These are phyloP conservation scores for Argyra leucocephala DNA, from an alignment of 2,888 invertebrate genomes.

Conservation along the genomic window DNA sequence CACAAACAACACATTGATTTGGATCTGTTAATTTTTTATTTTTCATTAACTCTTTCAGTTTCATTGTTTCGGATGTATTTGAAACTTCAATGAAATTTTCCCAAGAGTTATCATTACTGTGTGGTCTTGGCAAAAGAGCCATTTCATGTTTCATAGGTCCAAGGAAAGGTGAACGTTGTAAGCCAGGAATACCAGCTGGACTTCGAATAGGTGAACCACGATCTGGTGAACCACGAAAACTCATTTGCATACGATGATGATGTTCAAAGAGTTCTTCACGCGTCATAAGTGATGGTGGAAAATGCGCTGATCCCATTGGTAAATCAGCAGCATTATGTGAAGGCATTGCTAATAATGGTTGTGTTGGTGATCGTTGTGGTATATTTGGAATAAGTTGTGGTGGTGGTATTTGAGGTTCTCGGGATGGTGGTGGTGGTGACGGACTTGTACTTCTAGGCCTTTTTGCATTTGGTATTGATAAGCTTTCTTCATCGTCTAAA, in stretches of 20 bases:
- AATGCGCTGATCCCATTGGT: constrained; percentile 46
- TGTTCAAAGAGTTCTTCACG: constrained; percentile 39
- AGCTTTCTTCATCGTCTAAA: constrained; percentile 23
- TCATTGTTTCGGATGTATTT: constrained; percentile 83
- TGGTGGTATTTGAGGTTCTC: constrained; percentile 33
- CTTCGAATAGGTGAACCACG: constrained; percentile 40
- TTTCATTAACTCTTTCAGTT: constrained; percentile 93
- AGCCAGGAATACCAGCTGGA: constrained; percentile 39
- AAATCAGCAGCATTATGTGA: constrained; percentile 46
- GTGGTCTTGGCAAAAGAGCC: constrained; percentile 60
- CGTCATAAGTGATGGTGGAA: constrained; percentile 34
- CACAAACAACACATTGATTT: constrained; percentile 97
- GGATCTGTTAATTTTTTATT: constrained; percentile 94
- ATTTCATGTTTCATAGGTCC: constrained; percentile 43
- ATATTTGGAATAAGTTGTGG: constrained; percentile 31
- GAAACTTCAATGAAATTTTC: constrained; percentile 90
- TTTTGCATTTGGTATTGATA: background rate
- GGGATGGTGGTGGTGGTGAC: constrained; percentile 27
- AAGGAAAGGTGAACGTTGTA: constrained; percentile 38
- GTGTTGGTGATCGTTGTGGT: constrained; percentile 42
- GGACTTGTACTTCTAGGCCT: constrained; percentile 13
- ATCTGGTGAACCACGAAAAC: constrained; percentile 32
- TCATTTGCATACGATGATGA: constrained; percentile 22
- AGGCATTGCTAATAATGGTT: constrained; percentile 35
- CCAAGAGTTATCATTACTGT: constrained; percentile 93